Percentiles rank a stretch among this genome's conserved stretches.
These are phyloP conservation scores for Meiosimyza decipiens DNA, from an alignment of 2,888 invertebrate species.

Conservation along the genomic window DNA sequence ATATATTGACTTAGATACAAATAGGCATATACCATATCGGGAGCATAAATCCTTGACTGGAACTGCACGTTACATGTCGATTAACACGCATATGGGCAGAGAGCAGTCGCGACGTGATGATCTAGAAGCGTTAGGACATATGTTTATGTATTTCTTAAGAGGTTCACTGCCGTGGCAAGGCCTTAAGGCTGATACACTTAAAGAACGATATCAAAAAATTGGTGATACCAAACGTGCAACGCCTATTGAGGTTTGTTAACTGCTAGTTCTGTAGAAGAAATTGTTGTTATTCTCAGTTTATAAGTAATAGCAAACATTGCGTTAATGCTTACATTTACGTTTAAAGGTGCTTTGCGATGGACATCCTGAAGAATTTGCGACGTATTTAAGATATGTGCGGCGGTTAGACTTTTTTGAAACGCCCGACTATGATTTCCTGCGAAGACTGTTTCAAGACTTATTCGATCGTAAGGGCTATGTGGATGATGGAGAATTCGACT, in stretches of 20 bases:
- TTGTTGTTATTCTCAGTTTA: neutral
- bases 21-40: slow-evolving; percentile 99
- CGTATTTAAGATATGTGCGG: slow-evolving; percentile 96
- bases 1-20: slow-evolving; percentile 99
- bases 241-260: slow-evolving; percentile 84
- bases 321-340: neutral
- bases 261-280: neutral
- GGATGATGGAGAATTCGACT: slow-evolving; percentile 94
- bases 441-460: slow-evolving; percentile 93
- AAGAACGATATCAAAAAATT: slow-evolving; percentile 99
- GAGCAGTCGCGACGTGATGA: slow-evolving; percentile 99
- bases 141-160: slow-evolving; percentile 99
- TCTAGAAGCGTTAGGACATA: slow-evolving; percentile 99
- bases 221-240: slow-evolving; percentile 99
- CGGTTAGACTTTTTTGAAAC: slow-evolving; percentile 99
- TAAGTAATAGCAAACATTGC: neutral
- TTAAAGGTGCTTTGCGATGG: slow-evolving; percentile 81
- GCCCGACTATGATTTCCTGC: slow-evolving; percentile 98
- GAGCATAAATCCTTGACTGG: slow-evolving; percentile 99
- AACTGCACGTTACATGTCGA: slow-evolving; percentile 99
- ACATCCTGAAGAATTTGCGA: slow-evolving; percentile 96
- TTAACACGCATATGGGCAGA: slow-evolving; percentile 99
- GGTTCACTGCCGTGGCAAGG: slow-evolving; percentile 99
- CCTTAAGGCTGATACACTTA: slow-evolving; percentile 98
- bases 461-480: slow-evolving; percentile 88